Percentiles rank a stretch among this genome's conserved stretches.
Evolutionary conservation across 2,113 vertebrate species (phyloP).

Genomic region (Willisornis vidua): DNA sequence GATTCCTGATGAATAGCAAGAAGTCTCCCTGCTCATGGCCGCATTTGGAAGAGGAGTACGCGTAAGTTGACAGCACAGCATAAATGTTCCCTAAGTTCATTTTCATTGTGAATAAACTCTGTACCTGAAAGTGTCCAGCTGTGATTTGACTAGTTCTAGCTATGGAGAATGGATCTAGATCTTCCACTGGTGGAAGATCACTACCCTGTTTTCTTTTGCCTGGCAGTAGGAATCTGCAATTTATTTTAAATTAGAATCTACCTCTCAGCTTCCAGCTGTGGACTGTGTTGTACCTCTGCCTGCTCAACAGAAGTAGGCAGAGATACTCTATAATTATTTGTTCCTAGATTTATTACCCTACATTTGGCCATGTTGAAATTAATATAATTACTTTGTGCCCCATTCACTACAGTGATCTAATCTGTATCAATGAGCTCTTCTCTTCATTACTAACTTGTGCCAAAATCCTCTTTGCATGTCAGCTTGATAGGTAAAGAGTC

Average conservation of each 20-base stretch:
- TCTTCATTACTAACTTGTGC: background rate
- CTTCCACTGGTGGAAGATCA: background rate
- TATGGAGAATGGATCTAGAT: background rate
- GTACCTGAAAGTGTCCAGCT: background rate
- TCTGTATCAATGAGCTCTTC: background rate
- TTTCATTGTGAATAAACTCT: background rate
- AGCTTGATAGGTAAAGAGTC: background rate
- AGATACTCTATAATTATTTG: background rate
- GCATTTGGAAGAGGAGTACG: background rate
- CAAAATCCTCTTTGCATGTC: background rate
- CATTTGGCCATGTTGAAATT: background rate
- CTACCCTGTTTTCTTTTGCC: background rate
- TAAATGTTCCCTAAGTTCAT: background rate
- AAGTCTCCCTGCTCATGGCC: background rate
- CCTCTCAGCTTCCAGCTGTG: background rate
- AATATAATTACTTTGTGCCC: background rate
- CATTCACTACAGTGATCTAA: background rate
- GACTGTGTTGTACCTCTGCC: background rate
- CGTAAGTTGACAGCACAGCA: constrained; percentile 3
- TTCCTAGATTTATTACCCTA: background rate
- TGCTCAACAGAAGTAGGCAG: background rate
- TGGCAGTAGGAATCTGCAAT: background rate
- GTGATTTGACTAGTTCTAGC: background rate
- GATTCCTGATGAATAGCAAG: constrained; percentile 40
- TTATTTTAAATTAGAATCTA: background rate